phyloP scores from a whole-genome alignment of 1,140 invertebrate species.

The Drosophila dunni region DNA sequence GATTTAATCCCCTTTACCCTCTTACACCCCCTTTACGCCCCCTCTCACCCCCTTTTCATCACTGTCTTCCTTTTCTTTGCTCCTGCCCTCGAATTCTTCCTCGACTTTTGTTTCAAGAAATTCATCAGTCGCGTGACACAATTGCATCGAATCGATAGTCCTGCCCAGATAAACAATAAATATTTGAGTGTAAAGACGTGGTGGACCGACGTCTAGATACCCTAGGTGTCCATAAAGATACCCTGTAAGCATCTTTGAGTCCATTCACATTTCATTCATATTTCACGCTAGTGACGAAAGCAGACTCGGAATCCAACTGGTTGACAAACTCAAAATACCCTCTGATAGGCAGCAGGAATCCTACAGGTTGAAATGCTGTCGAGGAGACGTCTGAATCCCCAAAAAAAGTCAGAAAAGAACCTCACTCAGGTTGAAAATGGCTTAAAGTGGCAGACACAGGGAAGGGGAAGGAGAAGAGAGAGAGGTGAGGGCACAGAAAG shows the following conservation, averaged over 20 bases:
- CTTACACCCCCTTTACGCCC: no score
- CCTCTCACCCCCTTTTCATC: not conserved
- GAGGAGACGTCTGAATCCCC: not conserved
- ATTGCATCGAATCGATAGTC: slow-evolving; percentile 45
- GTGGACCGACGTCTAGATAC: no score
- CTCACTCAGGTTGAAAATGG: not conserved
- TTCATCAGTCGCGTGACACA: slow-evolving; percentile 31
- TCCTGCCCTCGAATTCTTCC: slow-evolving; percentile 10
- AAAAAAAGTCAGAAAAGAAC: not conserved
- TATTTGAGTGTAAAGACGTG: no score
- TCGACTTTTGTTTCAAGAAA: slow-evolving; percentile 39
- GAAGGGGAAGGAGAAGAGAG: not conserved
- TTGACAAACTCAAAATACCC: no score
- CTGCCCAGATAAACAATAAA: slow-evolving; percentile 1
- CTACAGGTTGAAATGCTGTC: slow-evolving; percentile 11
- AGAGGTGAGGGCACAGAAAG: not conserved
- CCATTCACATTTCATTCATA: no score
- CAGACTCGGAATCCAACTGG: no score
- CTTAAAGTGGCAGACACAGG: not conserved
- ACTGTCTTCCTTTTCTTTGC: slow-evolving; percentile 7
- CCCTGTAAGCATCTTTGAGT: no score
- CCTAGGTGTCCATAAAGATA: no score
- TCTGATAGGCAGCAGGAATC: not conserved
- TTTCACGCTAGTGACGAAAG: no score
- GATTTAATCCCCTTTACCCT: no score